Base-by-base conservation (phyloP, 2,113 vertebrate genomes). In the Emydocephalus ijimae region DNA sequence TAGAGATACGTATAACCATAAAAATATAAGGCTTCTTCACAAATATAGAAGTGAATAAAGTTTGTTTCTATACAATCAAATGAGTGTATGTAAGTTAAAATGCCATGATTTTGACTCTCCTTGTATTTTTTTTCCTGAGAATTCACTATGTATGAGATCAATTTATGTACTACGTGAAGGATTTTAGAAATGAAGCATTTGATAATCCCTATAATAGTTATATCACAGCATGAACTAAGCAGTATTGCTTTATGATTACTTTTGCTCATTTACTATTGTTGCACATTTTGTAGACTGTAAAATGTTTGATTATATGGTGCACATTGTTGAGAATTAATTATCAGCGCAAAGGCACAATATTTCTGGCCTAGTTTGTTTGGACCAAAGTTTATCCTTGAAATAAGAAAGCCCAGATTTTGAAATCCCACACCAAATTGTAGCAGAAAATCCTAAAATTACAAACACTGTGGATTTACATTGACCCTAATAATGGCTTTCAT, bases 401-500 rank as follows among this genome's bases (percentile, higher is more conserved):
- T 96, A 94, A 48, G 48, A 95, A 96, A 95, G 91, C 96, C 96
- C 95, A 96, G 91, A 92, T 96, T 96, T 90, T 93, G 92, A 92
- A 95, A 39, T 95, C n/a, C 55, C 92, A 69, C 93, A 91, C 91
- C 93, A 97, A 95, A 96, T 96, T 95, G 92, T 69, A 50, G 91
- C 89, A 97, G 96, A 95, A 97, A 97, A 96, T 95, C 89, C 92
- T 95, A 93, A 98, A 97, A 95, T 94, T 95, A 92, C 95, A 95
- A 97, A 96, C 94, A 96, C 95, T 39, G 2, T 92, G 96, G 95
- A 95, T 97, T 95, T 97, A 95, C 94, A 94, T 95, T 97, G 96
- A 97, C 96, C 96, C 95, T 96, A 97, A 96, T 96, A 97, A 97
- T 95, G 94, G 92, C 94, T 96, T 97, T 98, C 97, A 96, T 97